Conservation (phyloP, 2,113 vertebrate genomes). For the Cavia porcellus region DNA sequence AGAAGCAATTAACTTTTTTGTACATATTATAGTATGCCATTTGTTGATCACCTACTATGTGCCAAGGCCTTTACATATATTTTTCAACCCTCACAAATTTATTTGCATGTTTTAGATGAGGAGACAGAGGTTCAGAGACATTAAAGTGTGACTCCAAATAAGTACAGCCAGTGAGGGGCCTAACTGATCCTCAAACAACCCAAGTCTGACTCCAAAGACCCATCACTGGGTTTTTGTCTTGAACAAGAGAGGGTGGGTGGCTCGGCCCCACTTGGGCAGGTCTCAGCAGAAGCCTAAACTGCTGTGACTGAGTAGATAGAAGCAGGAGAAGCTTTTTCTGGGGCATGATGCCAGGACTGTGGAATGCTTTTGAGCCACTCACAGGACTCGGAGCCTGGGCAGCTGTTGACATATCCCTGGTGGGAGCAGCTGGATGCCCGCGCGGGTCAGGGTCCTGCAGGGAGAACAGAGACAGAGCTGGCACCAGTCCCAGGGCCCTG, state of each 20-base stretch:
- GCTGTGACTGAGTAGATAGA: background rate
- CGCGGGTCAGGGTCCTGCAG: constrained; percentile 93
- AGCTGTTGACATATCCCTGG: constrained; percentile 95
- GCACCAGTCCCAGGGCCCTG: constrained; percentile 13
- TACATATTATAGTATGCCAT: background rate
- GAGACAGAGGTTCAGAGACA: background rate
- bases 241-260: background rate
- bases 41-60: background rate
- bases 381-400: constrained; percentile 95
- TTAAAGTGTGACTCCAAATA: background rate
- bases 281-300: background rate
- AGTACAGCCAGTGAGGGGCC: background rate
- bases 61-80: background rate
- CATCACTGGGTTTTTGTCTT: background rate
- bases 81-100: background rate
- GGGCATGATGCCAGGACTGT: background rate
- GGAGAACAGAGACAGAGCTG: constrained; percentile 65
- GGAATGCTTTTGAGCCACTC: constrained; percentile 86
- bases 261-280: background rate
- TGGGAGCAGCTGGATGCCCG: constrained; percentile 94
- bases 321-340: background rate
- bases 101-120: background rate
- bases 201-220: background rate
- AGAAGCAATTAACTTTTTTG: background rate
- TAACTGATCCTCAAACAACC: background rate